Evolutionary conservation across 2,797 vertebrate species (phyloP), one percentile per base, ranked within the genome.

Genomic region (Anableps anableps): DNA sequence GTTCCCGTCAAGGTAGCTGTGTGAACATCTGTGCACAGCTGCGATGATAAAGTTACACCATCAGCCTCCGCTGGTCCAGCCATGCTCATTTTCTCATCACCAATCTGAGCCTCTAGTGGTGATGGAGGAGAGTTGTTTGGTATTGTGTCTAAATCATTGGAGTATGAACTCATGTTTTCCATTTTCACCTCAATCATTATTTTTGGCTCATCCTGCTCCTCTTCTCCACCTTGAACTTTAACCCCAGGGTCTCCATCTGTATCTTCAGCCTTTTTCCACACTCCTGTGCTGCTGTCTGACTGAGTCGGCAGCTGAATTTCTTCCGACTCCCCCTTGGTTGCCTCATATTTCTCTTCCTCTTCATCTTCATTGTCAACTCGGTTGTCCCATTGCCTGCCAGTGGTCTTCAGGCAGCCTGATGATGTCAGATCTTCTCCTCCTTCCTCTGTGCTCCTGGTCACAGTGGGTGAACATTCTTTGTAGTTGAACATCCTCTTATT

Each of bases 231-330:
- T 77, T 93, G 94, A 64, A 94, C 84, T 82, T 95, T 95, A 31
- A 95, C 90, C 38, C 94, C 91, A 1, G 83, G 36, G 29, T 92
- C 86, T 75, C 83, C 79, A 8, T 82, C 79, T 29, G 73, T 76
- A 11, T 83, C 85, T 17, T 74, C 84, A 4, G 71, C 78, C 8
- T 85, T 92, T 71, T 90, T 90, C 81, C 91, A 95, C 3, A 11
- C 21, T 0, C n/a, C 89, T 0, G 90, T 86, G 0, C 95, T 92
- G 23, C 97, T 96, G 86, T 99, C 97, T 0, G 98, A 99, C 84
- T 99, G 98, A 90, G 97, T 99, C 9, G 98, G 97, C 84, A 98
- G 94, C 89, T 99, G 98, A 43, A 97, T 94, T 72, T 99, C 98
- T 80, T 99, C 98, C 0, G 62, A 78, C 76, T 95, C 91, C 85